Base-by-base conservation (phyloP, 2,888 invertebrate genomes). In the Keiferia lycopersicella region DNA sequence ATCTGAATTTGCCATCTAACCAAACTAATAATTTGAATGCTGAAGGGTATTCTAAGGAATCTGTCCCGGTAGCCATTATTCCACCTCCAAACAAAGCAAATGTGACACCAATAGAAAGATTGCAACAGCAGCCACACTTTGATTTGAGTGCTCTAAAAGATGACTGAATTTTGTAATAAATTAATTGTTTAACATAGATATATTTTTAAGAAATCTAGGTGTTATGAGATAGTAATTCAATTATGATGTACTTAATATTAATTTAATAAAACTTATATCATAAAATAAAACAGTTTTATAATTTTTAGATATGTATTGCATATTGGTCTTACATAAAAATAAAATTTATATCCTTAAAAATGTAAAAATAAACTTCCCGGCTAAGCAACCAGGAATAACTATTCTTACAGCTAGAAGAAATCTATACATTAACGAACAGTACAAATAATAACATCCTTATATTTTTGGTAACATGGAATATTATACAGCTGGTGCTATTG, bases 321-420 rank as follows among this genome's bases (percentile, higher is more conserved):
- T 87, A 87, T 87, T 88, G 87, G 85, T 90, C 85, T 88, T 87
- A 88, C 87, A 89, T 81, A 88, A 90, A 89, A 90, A 90, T 90
- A 91, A 87, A 84, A 83, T 86, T 61, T 73, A 85, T 84, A 83
- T 45, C 79, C 78, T 82, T 84, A 84, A 81, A 80, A 79, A 82
- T 89, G 89, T 87, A 90, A 91, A 91, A 91, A 91, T 91, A 91
- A 91, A 88, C 77, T 87, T 87, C 88, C 88, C 80, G 81, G 84
- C 74, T 73, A 66, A 70, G 77, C 68, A 66, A 79, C 85, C 69
- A 76, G 84, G 88, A 88, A 88, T 88, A 89, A 87, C 87, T 88
- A 88, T 89, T 79, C 88, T 91, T 89, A 88, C 68, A 68, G 70
- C 84, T 86, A 86, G 71, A 80, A 82, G 82, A 80, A 81, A 75